Percentiles rank a stretch among this genome's conserved stretches.
Conservation (phyloP, 2,797 vertebrate genomes). For the Melanotaenia pygmaea region DNA sequence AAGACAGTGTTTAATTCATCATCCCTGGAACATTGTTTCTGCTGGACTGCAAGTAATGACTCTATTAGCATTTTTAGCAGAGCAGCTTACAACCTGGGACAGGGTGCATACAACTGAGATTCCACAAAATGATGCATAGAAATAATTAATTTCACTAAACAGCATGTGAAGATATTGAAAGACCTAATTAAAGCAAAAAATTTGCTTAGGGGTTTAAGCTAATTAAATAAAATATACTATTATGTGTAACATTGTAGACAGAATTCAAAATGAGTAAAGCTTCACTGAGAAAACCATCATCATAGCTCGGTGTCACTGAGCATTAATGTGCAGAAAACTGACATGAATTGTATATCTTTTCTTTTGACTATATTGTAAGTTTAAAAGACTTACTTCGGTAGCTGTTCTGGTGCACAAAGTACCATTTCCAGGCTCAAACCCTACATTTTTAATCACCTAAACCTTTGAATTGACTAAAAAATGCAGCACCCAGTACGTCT, state of each 20-base stretch:
- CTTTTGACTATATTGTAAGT: neutral
- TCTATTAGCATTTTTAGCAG: constrained; percentile 59
- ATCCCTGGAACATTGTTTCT: constrained; percentile 54
- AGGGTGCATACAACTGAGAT: constrained; percentile 28
- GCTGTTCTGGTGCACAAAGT: neutral
- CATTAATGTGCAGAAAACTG: constrained; percentile 1
- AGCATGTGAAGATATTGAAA: constrained; percentile 8
- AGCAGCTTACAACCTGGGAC: constrained; percentile 31
- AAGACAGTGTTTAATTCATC: constrained; percentile 66
- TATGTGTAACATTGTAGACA: neutral
- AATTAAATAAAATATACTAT: neutral
- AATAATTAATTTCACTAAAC: neutral
- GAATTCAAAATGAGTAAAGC: neutral
- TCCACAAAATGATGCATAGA: constrained; percentile 24
- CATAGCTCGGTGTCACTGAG: neutral
- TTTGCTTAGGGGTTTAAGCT: neutral
- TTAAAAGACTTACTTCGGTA: neutral
- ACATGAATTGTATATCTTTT: neutral
- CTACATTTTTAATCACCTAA: neutral
- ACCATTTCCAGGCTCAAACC: neutral
- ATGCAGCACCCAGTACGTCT: neutral
- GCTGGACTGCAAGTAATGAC: constrained; percentile 58
- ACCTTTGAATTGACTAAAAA: neutral
- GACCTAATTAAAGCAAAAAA: constrained; percentile 5
- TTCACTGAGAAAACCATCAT: constrained; percentile 5